phyloP scores from a whole-genome alignment of 2,113 vertebrate species.

The Garra rufa region DNA sequence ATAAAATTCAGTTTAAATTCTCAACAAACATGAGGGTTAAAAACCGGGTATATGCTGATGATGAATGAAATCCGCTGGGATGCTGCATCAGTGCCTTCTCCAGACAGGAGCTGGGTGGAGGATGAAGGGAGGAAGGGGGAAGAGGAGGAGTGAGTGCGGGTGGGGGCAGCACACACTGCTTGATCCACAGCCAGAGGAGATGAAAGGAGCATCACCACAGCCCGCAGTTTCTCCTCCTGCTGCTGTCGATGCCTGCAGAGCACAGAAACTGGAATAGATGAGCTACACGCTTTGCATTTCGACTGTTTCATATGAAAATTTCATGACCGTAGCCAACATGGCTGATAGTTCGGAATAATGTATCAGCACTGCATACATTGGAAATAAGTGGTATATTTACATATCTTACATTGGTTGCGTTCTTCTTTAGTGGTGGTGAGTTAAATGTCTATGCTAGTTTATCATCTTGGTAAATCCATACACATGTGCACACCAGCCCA shows the following conservation, averaged over 20 bases:
- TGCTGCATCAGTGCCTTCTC: conserved; percentile 39
- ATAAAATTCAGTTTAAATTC: too few relatives aligned
- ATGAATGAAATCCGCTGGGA: conserved; percentile 25
- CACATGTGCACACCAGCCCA: conserved; percentile 15
- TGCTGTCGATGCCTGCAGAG: conserved; percentile 52
- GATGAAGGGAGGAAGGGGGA: conserved; percentile 49
- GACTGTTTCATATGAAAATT: conserved; percentile 38
- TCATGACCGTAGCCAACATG: not conserved
- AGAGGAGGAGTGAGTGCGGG: conserved; percentile 30
- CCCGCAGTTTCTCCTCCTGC: conserved; percentile 41
- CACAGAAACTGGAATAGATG: conserved; percentile 28
- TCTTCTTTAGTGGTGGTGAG: not conserved
- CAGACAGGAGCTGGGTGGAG: conserved; percentile 43
- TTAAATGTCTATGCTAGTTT: not conserved
- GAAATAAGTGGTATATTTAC: conserved; percentile 13
- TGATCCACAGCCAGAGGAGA: conserved; percentile 64
- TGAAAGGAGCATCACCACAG: conserved; percentile 54
- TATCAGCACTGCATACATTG: not conserved
- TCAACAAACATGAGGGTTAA: not conserved
- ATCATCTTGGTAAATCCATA: conserved; percentile 24
- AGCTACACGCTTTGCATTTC: conserved; percentile 26
- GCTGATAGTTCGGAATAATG: conserved; percentile 9
- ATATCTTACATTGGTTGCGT: not conserved
- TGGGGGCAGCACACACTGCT: conserved; percentile 45
- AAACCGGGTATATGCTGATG: not conserved